Base-by-base conservation (phyloP, 2,888 invertebrate genomes). In the Calephelis perditalis region DNA sequence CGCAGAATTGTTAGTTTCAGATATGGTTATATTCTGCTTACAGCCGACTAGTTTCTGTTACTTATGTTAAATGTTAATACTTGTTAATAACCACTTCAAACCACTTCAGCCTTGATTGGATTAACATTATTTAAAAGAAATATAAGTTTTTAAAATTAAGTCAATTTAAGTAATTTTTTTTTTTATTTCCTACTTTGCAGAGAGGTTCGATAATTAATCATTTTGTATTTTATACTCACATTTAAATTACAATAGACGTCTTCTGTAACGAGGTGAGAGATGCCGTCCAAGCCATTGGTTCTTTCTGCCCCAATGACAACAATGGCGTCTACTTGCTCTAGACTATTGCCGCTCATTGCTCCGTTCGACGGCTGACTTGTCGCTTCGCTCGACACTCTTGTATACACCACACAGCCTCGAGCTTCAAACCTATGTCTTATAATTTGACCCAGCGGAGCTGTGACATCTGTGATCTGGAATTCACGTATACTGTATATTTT, bases 231-330 rank as follows among this genome's bases (percentile, higher is more conserved):
- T 7, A 40, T 40, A 40, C 62, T 69, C 70, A 86, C 89, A 78
- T 81, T 85, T 69, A 89, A 76, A 74, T 89, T 88, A 60, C 71
- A 68, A 70, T 83, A 78, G 40, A 87, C 77, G 62, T 89, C 89
- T 64, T 82, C 79, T 10, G 77, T 74, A 8, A 89, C 81, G 8
- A 85, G 66, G 15, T 70, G 66, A 8, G 82, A 72, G 62, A 89
- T 74, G 45, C 78, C 81, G 26, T 81, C 75, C 54, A 89, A 64
- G 7, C 77, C 79, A 7, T 72, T 70, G 9, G 70, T 74, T 2
- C 75, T 69, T 12, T 79, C 77, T 2, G 85, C 80, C 0, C 89
- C 89, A 2, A 89, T 75, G 3, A 89, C 74, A 1, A 89, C 74
- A 5, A 89, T 71, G 0, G 84, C 86, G 65, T 89, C 89, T 5